These are phyloP conservation scores for Chloroceryle aenea DNA, from an alignment of 2,113 vertebrate genomes.

Conservation along the genomic window DNA sequence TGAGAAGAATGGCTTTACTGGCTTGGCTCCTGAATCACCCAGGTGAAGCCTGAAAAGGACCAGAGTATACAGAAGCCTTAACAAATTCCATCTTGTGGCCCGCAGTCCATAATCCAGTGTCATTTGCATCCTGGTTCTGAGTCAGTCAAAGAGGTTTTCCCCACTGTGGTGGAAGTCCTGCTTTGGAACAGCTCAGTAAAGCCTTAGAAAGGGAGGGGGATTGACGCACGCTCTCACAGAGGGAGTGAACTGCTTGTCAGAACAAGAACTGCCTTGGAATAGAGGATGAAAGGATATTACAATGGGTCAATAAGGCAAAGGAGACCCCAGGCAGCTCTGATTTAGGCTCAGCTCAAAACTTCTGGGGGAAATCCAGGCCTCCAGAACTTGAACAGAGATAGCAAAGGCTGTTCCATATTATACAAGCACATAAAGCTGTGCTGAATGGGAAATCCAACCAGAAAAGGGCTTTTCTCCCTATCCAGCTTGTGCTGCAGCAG, in stretches of 20 bases:
- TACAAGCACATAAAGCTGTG: conserved; percentile 15
- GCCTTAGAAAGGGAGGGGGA: not conserved
- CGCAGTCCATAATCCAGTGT: not conserved
- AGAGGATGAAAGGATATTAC: conserved; percentile 36
- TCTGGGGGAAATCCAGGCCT: conserved; percentile 54
- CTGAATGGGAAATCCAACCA: conserved; percentile 28
- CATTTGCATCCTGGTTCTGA: not conserved
- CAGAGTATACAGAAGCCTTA: not conserved
- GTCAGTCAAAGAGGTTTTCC: not conserved
- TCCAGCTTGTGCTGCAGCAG: not conserved
- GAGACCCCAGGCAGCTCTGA: conserved; percentile 49
- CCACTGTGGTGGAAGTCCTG: not conserved
- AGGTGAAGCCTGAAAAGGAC: not conserved
- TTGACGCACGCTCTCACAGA: not conserved
- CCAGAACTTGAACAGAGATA: conserved; percentile 30
- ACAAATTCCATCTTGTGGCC: not conserved
- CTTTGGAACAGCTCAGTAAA: not conserved
- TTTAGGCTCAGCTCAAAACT: conserved; percentile 49
- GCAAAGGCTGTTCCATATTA: conserved; percentile 57
- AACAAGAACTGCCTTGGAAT: not conserved
- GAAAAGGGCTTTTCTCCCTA: conserved; percentile 46
- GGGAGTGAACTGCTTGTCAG: not conserved
- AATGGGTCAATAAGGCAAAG: conserved; percentile 23
- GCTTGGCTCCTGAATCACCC: not conserved
- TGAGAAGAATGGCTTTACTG: not conserved